Evolutionary conservation across 1,140 invertebrate genomes (phyloP).

Genomic region (Drosophila repleta): DNA sequence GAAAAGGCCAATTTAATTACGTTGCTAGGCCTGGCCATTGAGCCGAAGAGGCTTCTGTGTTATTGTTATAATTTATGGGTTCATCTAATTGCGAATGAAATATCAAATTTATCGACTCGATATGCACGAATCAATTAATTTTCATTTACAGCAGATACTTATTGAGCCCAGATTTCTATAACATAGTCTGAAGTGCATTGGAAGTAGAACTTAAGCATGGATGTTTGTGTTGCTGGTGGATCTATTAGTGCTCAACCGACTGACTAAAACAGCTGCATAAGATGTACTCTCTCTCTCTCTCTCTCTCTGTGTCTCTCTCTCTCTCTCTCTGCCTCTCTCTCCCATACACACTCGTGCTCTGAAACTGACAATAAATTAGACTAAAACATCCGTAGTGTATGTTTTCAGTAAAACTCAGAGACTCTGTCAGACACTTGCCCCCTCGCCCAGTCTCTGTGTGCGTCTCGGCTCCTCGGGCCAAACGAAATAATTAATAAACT

Average conservation of each 20-base stretch:
- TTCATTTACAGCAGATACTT: no score
- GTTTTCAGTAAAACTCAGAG: conserved; percentile 26
- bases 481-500: conserved; percentile 65
- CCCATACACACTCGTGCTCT: conserved; percentile 5
- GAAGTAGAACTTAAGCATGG: not conserved
- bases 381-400: conserved; percentile 41
- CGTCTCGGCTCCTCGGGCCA: conserved; percentile 28
- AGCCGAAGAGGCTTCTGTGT: no score
- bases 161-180: not conserved
- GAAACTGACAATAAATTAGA: conserved; percentile 50
- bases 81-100: not conserved
- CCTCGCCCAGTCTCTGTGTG: not conserved
- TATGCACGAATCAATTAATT: no score
- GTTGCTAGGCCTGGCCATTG: not conserved
- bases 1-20: conserved; percentile 64
- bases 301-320: not conserved
- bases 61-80: not conserved
- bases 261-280: conserved; percentile 24
- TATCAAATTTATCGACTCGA: no score
- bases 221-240: not conserved
- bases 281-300: not conserved
- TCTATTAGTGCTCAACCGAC: conserved; percentile 16
- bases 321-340: not conserved
- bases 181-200: not conserved
- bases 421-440: not conserved